phyloP scores from a whole-genome alignment of 2,888 invertebrate species.

The Drosophila sordidula region DNA sequence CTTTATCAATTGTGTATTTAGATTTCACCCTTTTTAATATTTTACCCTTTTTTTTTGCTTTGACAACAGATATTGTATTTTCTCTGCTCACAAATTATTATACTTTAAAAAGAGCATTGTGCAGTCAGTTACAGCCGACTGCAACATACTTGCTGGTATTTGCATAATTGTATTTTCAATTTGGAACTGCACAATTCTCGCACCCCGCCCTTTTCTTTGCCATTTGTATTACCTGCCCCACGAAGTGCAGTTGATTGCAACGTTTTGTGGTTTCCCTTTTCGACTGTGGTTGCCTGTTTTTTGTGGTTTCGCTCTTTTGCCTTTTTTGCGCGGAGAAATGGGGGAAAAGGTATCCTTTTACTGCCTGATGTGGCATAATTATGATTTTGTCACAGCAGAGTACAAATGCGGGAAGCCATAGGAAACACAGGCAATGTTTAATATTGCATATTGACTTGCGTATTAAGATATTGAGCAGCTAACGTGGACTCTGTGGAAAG shows the following conservation, averaged over 20 bases:
- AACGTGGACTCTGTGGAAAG: conserved; percentile 13
- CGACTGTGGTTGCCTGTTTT: conserved; percentile 36
- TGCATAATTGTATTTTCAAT: conserved; percentile 70
- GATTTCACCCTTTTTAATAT: conserved; percentile 27
- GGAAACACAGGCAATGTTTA: conserved; percentile 12
- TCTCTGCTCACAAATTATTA: not conserved
- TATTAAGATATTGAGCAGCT: not conserved
- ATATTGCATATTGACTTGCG: not conserved
- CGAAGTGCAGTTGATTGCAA: conserved; percentile 60
- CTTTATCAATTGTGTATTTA: conserved; percentile 23
- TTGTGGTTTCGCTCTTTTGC: conserved; percentile 68
- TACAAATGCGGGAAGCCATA: conserved; percentile 57
- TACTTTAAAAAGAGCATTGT: not conserved
- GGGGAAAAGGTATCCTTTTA: conserved; percentile 67
- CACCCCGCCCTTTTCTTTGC: conserved; percentile 16
- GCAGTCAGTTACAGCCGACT: not conserved
- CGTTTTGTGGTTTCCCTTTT: conserved; percentile 74
- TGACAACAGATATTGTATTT: conserved; percentile 16
- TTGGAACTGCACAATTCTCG: conserved; percentile 22
- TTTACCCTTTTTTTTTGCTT: conserved; percentile 8
- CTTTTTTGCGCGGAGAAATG: conserved; percentile 27
- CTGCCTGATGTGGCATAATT: conserved; percentile 45
- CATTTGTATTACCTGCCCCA: conserved; percentile 36
- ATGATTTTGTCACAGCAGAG: conserved; percentile 20
- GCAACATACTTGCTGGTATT: conserved; percentile 35